Conservation (phyloP, 2,888 invertebrate species). For the Flexamia atlantica region DNA sequence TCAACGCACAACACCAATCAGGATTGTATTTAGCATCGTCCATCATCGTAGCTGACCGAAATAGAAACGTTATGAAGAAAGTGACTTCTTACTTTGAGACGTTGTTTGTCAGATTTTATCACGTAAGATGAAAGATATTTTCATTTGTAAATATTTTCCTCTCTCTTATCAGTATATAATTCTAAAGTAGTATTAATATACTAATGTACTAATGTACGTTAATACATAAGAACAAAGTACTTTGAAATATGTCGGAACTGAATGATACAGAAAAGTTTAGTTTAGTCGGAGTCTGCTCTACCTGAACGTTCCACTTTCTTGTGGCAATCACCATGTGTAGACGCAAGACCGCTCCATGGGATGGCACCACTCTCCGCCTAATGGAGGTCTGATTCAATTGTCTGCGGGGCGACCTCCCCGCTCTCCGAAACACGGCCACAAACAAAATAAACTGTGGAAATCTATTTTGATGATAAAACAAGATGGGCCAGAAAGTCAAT, state of each 20-base stretch:
- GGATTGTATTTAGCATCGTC: neutral
- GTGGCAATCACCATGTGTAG: constrained; percentile 2
- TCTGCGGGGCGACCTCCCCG: neutral
- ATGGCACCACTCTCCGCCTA: neutral
- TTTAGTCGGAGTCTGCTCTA: neutral
- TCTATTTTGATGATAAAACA: neutral
- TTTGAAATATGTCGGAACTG: too few relatives aligned
- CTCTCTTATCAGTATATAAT: too few relatives aligned
- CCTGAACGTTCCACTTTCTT: neutral
- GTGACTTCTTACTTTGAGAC: neutral
- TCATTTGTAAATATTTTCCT: too few relatives aligned
- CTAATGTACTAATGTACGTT: too few relatives aligned
- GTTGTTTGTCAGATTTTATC: too few relatives aligned
- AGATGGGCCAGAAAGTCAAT: neutral
- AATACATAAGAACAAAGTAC: too few relatives aligned
- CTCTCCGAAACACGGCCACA: neutral
- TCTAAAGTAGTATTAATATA: too few relatives aligned
- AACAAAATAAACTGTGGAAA: neutral
- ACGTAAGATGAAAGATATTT: too few relatives aligned
- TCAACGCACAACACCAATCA: neutral
- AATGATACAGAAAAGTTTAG: too few relatives aligned
- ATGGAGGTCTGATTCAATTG: constrained; percentile 18
- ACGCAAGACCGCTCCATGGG: neutral
- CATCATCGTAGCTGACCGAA: neutral
- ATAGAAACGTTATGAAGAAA: neutral